These are phyloP conservation scores for Blastobasis adustella DNA, from an alignment of 2,888 invertebrate species.

Conservation along the genomic window DNA sequence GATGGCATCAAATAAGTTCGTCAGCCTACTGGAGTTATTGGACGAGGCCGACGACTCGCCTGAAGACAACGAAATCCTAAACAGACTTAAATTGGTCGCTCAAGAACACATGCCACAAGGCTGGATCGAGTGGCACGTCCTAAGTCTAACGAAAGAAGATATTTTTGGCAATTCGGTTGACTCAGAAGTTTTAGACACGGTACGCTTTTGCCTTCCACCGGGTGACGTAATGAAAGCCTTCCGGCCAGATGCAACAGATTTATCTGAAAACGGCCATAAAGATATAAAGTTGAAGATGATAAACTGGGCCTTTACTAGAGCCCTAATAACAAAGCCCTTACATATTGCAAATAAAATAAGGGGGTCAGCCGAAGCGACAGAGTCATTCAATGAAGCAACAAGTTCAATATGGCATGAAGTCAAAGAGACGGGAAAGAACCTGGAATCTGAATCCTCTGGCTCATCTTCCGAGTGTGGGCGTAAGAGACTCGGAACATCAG, in stretches of 20 bases:
- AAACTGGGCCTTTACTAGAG: neutral
- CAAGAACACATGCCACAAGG: conserved; percentile 1
- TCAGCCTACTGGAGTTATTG: neutral
- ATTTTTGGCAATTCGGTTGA: neutral
- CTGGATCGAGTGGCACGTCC: neutral
- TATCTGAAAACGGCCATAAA: neutral
- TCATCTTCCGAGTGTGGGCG: neutral
- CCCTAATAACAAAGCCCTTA: neutral
- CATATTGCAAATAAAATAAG: neutral
- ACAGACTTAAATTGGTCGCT: neutral
- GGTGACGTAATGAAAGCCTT: neutral
- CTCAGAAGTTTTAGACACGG: neutral
- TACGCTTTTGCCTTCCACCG: conserved; percentile 1
- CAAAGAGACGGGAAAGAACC: neutral
- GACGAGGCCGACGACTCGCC: neutral
- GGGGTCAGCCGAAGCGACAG: neutral
- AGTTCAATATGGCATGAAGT: neutral
- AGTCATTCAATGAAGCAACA: neutral
- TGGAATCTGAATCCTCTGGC: neutral
- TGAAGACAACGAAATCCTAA: neutral
- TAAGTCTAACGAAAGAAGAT: neutral
- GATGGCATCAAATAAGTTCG: neutral
- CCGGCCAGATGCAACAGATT: neutral
- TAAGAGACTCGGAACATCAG: neutral
- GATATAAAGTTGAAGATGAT: neutral